These are phyloP conservation scores for Plebejus argus DNA, from an alignment of 2,888 invertebrate species.

Conservation along the genomic window DNA sequence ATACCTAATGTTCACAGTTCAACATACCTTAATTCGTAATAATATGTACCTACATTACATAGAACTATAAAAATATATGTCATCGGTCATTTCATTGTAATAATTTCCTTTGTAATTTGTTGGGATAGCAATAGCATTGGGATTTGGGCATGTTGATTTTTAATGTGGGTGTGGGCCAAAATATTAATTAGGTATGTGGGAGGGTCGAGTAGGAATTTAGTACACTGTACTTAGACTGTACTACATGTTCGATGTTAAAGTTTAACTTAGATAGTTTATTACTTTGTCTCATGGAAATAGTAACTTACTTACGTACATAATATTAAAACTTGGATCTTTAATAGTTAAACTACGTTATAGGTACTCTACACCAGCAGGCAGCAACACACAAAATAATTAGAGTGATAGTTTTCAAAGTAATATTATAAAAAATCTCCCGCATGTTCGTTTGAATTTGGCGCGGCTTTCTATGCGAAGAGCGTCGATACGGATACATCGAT, in stretches of 20 bases:
- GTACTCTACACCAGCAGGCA: not conserved
- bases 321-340: not conserved
- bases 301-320: not conserved
- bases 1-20: too few relatives aligned
- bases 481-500: slow-evolving; percentile 71
- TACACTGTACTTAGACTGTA: not conserved
- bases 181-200: too few relatives aligned
- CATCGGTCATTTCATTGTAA: not conserved
- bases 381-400: not conserved
- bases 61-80: too few relatives aligned
- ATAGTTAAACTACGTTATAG: too few relatives aligned
- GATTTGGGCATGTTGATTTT: not conserved
- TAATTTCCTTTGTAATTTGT: not conserved
- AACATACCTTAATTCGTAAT: too few relatives aligned
- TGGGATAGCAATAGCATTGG: not conserved
- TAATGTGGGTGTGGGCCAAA: not conserved
- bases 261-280: not conserved
- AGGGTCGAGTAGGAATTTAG: not conserved
- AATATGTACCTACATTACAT: too few relatives aligned
- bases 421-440: not conserved
- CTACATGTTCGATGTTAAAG: not conserved
- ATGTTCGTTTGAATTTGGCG: slow-evolving; percentile 44
- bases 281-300: not conserved
- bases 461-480: slow-evolving; percentile 47
- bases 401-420: not conserved